Percentiles rank a stretch among this genome's conserved stretches.
Evolutionary conservation across 1,140 invertebrate genomes (phyloP).

Genomic region (Tetragnatha versicolor): DNA sequence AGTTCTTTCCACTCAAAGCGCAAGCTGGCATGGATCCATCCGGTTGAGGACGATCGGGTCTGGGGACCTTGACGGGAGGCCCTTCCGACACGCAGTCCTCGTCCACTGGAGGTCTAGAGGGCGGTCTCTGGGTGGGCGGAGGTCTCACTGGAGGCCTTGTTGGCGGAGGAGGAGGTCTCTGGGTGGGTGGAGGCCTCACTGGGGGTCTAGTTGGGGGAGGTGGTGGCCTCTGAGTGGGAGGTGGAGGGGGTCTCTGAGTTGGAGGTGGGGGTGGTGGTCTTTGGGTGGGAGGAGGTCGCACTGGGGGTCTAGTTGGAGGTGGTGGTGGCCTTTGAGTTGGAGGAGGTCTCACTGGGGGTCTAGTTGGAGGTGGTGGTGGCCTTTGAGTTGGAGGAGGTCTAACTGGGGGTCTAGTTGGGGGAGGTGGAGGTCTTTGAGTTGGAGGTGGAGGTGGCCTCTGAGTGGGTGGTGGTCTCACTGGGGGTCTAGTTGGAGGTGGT

Average conservation of each 20-base stretch:
- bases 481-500: not conserved
- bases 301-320: not conserved
- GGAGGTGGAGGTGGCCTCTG: not conserved
- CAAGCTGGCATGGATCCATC: constrained; percentile 59
- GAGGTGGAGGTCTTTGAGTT: not conserved
- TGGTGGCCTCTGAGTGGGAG: not conserved
- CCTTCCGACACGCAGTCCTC: constrained; percentile 43
- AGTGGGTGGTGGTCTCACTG: not conserved
- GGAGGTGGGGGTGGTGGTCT: constrained; percentile 19
- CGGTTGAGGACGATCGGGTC: constrained; percentile 57
- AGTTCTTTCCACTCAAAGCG: constrained; percentile 57
- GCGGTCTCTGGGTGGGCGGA: constrained; percentile 11
- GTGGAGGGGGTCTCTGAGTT: constrained; percentile 1
- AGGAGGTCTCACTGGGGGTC: no score
- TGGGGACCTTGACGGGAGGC: constrained; percentile 41
- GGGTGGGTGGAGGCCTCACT: not conserved
- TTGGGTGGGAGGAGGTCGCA: no score
- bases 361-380: not conserved
- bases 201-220: not conserved
- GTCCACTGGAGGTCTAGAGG: constrained; percentile 26
- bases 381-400: not conserved
- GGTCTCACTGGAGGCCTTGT: constrained; percentile 35
- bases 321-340: no score
- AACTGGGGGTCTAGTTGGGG: no score
- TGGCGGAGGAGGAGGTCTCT: constrained; percentile 18